These are phyloP conservation scores for Thumatha senex DNA, from an alignment of 2,888 invertebrate species.

Conservation along the genomic window DNA sequence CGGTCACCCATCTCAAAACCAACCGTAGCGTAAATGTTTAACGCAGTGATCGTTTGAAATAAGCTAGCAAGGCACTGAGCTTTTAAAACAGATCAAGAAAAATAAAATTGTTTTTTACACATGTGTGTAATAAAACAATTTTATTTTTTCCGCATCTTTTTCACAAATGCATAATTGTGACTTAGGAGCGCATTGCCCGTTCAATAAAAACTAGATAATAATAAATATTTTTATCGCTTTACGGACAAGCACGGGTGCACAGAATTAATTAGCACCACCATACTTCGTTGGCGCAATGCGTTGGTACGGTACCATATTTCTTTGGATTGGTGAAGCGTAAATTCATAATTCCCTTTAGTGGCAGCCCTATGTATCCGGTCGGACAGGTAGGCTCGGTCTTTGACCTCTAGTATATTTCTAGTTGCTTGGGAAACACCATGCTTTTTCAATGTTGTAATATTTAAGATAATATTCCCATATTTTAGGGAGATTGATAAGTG, in stretches of 20 bases:
- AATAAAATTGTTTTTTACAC: no score
- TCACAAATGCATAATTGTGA: no score
- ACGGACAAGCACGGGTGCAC: constrained; percentile 9
- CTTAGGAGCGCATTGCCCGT: no score
- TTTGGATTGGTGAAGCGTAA: constrained; percentile 42
- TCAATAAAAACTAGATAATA: no score
- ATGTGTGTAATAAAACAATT: no score
- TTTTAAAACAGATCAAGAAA: no score
- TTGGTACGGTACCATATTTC: not conserved
- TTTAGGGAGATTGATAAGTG: constrained; percentile 8
- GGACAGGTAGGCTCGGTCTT: constrained; percentile 69
- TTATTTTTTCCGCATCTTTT: no score
- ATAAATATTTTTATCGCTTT: no score
- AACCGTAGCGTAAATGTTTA: no score
- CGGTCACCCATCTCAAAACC: no score
- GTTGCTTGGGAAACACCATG: constrained; percentile 31
- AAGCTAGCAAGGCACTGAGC: no score
- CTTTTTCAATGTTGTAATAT: constrained; percentile 13
- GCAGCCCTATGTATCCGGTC: constrained; percentile 70
- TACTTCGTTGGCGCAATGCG: constrained; percentile 7
- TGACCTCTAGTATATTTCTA: constrained; percentile 47
- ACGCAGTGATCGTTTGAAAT: no score
- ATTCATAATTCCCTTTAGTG: constrained; percentile 47
- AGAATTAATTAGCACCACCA: constrained; percentile 29
- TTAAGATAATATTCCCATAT: constrained; percentile 8